Base-by-base conservation (phyloP, 1,140 invertebrate genomes). In the Dinoponera quadriceps region DNA sequence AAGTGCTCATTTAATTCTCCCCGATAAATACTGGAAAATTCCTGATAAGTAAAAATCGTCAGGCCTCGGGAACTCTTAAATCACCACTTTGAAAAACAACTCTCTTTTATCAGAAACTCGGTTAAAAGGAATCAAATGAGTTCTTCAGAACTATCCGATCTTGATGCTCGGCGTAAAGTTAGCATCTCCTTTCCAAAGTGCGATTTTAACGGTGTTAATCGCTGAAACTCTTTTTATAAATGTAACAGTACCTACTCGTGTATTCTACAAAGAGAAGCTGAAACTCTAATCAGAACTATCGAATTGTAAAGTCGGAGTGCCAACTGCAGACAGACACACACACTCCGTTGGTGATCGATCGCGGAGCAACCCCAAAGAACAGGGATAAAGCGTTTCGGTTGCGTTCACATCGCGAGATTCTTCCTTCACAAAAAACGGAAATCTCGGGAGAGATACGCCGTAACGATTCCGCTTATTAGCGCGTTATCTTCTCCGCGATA, bases 391-490 rank as follows among this genome's bases (percentile, higher is more conserved):
- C 18, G 38, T 44, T 59, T 44, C 33, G 7, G 38, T 3, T 7
- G 29, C 29, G 5, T 33, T 74, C 3, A 22, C 57, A 49, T 49
- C 25, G 25, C 38, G 48, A 60, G 48, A 20, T 49, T 60, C 22
- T 49, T 18, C n/a, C 29, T 63, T 16, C 38, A 33, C 18, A 4
- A 5, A 27, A 4, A 5, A 27, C 57, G 13, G 16, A 11, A 44
- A 57, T 22, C 38, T 44, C 38, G 3, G 3, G 1, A 73, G 16
- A 48, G 44, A 27, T 25, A 72, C 5, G 51, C 14, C 7, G 38
- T 11, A 44, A 20, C 18, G 4, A 25, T 22, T 77, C 14, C 9
- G 27, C 20, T 66, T 66, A 55, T 66, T 77, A 77, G 33, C 65
- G 9, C 44, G 48, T 63, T 49, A 20, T 63, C 29, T 51, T 0